Percentiles rank a stretch among this genome's conserved stretches.
phyloP scores from a whole-genome alignment of 2,797 vertebrate genomes.

The Neosilurus mollespiculum region DNA sequence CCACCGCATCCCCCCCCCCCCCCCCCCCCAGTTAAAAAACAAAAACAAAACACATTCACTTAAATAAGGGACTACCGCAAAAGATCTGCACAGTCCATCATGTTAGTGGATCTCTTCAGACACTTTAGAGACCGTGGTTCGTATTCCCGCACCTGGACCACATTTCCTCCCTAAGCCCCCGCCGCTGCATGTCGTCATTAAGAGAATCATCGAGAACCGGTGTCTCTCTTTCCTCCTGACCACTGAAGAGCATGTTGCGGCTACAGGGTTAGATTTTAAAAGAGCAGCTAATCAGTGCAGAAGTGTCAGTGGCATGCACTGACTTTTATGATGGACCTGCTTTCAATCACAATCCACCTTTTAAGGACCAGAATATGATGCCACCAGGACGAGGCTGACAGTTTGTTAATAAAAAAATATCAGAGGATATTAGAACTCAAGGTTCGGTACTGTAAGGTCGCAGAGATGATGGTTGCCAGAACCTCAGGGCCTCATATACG shows the following conservation, averaged over 20 bases:
- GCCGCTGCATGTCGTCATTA: slow-evolving; percentile 43
- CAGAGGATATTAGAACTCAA: slow-evolving; percentile 44
- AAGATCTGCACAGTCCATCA: slow-evolving; percentile 9
- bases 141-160: slow-evolving; percentile 42
- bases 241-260: slow-evolving; percentile 55
- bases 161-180: slow-evolving; percentile 48
- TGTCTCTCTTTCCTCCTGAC: slow-evolving; percentile 44
- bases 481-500: slow-evolving; percentile 16
- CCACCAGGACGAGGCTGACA: slow-evolving; percentile 67
- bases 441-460: slow-evolving; percentile 27
- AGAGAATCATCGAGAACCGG: slow-evolving; percentile 43
- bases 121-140: slow-evolving; percentile 32
- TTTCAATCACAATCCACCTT: slow-evolving; percentile 60
- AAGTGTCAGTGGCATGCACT: slow-evolving; percentile 62
- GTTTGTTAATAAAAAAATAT: slow-evolving; percentile 64
- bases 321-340: slow-evolving; percentile 65
- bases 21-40: too few relatives aligned
- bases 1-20: too few relatives aligned
- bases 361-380: slow-evolving; percentile 64
- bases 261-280: slow-evolving; percentile 58
- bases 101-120: slow-evolving; percentile 37
- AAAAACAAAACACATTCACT: neutral
- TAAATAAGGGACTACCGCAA: neutral
- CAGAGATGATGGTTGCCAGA: slow-evolving; percentile 48
- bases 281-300: slow-evolving; percentile 59